Base-by-base conservation (phyloP, 2,888 invertebrate species). In the Scelioninae gen. 2 region DNA sequence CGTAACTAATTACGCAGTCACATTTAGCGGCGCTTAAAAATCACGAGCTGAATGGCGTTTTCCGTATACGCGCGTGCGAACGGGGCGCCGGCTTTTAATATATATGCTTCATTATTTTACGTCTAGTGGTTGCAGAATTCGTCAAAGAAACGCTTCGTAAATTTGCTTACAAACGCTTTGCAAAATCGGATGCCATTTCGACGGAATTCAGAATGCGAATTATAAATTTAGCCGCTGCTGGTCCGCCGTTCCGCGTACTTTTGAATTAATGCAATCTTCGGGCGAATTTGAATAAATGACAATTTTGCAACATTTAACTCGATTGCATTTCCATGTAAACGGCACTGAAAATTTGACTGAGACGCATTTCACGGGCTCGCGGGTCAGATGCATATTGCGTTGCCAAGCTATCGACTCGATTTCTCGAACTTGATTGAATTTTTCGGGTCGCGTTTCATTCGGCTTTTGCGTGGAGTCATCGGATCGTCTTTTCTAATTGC, bases 301-400 rank as follows among this genome's bases (percentile, higher is more conserved):
- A 35, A 43, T 67, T 58, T 65, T 39, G 65, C 55, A 43, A 65
- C 52, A 65, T 65, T 46, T 55, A 65, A 65, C 39, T 65, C 48
- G 57, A 65, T 65, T 65, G 55, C 48, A 57, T 57, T 57, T 48
- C 48, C 55, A 45, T 65, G 35, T 57, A 65, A 61, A 57, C 65
- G 45, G 22, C 39, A 31, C 31, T 22, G 31, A 37, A 35, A 64
- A 64, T 46, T 64, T 46, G 18, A 39, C 31, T 65, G 25, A 46
- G 48, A 57, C 11, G 15, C 35, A 22, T 13, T 39, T 53, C 28
- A 55, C 16, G 28, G 46, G 10, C 31, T 25, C 11, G 15, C 22
- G 19, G 57, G 55, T 37, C 43, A 19, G 25, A 37, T 31, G 19
- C 31, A 57, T 65, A 57, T 57, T 48, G 46, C 39, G 4, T 31